A percentile compares a stretch with the other conserved stretches of the same genome.
Conservation (phyloP, 2,888 invertebrate genomes). For the Luperina testacea region DNA sequence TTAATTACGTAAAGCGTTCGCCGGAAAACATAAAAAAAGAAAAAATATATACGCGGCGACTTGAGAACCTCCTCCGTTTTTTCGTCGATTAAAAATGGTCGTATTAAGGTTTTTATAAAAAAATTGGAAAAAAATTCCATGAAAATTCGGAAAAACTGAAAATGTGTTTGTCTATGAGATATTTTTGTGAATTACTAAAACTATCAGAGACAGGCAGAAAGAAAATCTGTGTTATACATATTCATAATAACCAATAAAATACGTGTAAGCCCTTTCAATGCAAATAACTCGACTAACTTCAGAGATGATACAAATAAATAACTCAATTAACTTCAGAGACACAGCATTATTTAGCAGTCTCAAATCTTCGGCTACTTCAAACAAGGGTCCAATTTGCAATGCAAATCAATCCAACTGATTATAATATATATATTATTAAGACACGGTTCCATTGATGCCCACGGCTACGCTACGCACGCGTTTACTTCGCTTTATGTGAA, state of each 20-base stretch:
- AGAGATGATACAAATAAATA: constrained; percentile 47
- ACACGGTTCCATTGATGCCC: not conserved
- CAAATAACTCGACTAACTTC: constrained; percentile 55
- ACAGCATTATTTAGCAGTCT: constrained; percentile 37
- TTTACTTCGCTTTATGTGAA: not conserved
- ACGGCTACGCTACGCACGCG: not conserved
- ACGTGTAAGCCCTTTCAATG: constrained; percentile 20
- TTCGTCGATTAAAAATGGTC: not conserved
- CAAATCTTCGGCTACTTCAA: constrained; percentile 53
- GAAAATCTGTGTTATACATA: too few relatives aligned
- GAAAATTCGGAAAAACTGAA: not conserved
- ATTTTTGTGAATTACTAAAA: not conserved
- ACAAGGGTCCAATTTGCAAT: constrained; percentile 70
- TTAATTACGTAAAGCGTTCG: too few relatives aligned
- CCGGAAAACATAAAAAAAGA: too few relatives aligned
- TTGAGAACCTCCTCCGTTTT: too few relatives aligned
- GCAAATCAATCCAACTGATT: constrained; percentile 64
- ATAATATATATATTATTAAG: constrained; percentile 31
- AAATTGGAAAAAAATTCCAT: not conserved
- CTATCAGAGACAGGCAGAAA: not conserved
- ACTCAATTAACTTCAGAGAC: constrained; percentile 25
- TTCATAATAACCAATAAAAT: not conserved
- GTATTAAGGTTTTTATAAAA: not conserved
- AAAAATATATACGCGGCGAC: too few relatives aligned
- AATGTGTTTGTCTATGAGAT: not conserved